phyloP scores from a whole-genome alignment of 2,888 invertebrate genomes.

The Malachius bipustulatus region DNA sequence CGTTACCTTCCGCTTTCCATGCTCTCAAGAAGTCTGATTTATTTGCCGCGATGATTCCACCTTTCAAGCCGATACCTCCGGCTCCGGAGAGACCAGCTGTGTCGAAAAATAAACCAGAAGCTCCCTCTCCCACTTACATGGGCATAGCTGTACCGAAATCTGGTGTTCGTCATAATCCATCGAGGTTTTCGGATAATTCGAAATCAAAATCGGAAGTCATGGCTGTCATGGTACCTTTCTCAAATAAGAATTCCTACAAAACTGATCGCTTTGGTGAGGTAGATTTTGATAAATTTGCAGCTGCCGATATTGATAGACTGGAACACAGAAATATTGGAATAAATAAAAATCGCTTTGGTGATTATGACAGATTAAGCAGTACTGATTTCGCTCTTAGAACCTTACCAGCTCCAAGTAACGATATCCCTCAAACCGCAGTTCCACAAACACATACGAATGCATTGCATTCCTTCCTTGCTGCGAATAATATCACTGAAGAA shows the following conservation, averaged over 20 bases:
- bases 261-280: too few species aligned
- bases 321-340: too few species aligned
- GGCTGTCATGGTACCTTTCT: slow-evolving; percentile 29
- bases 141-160: slow-evolving; percentile 41
- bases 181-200: slow-evolving; percentile 39
- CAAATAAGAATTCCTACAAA: too few species aligned
- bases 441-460: slow-evolving; percentile 24
- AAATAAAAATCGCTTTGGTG: too few species aligned
- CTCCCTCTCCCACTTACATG: slow-evolving; percentile 36
- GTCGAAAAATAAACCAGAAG: slow-evolving; percentile 16
- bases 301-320: too few species aligned
- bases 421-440: slow-evolving; percentile 19
- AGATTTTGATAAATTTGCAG: too few species aligned
- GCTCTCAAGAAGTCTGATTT: slow-evolving; percentile 1
- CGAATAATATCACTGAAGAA: slow-evolving; percentile 67
- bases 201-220: slow-evolving; percentile 22
- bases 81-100: slow-evolving; percentile 40
- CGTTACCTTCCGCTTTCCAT: not conserved
- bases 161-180: slow-evolving; percentile 44
- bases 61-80: slow-evolving; percentile 67
- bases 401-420: slow-evolving; percentile 25
- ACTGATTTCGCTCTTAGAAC: slow-evolving; percentile 29
- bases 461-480: slow-evolving; percentile 31
- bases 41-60: slow-evolving; percentile 48
- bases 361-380: slow-evolving; percentile 27